Base-by-base conservation (phyloP, 2,113 vertebrate species). In the Phoxinus phoxinus region DNA sequence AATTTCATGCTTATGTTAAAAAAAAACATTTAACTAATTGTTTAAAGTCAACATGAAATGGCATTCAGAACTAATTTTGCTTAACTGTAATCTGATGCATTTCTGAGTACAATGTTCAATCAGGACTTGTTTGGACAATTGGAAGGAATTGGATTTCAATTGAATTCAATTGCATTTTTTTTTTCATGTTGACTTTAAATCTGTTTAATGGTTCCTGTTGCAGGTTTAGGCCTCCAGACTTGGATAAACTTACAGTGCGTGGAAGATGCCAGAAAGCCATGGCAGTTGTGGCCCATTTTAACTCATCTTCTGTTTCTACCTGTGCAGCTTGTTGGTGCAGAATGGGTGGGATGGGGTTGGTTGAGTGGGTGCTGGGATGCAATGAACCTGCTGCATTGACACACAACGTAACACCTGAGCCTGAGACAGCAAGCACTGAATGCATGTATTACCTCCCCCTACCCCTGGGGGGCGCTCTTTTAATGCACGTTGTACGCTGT, bases 231-330 rank as follows among this genome's bases (percentile, higher is more conserved):
- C 30, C 46, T 58, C 32, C 19, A 13, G 67, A 25, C 71, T 27
- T 63, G 56, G 46, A 53, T 53, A 10, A 17, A 10, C 30, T 35
- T 41, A 41, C 67, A 41, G 83, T n/a, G 44, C 5, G 30, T 0
- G 19, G 17, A 48, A 53, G 61, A 73, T 71, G 56, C 65, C 27
- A 15, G 91, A 91, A 92, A 92, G 91, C 93, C 93, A 89, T 89
- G 93, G 91, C 84, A 17, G 59, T 87, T 81, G 77, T 86, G 87
- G 87, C 23, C 87, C 76, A 56, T 71, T 88, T 93, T 94, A 94
- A 93, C 93, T 92, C 92, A 88, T 93, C 91, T 94, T 93, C 93
- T 94, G 89, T 95, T 94, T 94, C 90, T 91, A 91, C 89, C 84
- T 91, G 93, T 93, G 92, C 89, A 92, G 88, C 90, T 92, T 92